A percentile compares a stretch with the other conserved stretches of the same genome.
Conservation (phyloP, 2,888 invertebrate genomes). For the Mythimna vitellina region DNA sequence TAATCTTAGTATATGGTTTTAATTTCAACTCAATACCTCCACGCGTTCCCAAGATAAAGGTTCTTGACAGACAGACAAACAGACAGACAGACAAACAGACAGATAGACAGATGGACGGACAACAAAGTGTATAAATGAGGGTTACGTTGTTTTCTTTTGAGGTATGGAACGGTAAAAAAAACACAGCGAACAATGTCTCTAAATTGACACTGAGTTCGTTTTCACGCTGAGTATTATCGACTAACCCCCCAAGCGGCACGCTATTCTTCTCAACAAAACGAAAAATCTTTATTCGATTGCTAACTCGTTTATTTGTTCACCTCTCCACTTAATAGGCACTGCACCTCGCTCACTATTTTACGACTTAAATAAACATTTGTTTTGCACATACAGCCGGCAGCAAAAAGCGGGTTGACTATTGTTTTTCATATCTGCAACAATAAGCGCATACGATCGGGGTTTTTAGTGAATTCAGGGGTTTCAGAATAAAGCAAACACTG, state of each 20-base stretch:
- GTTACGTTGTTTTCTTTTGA: no score
- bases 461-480: constrained; percentile 14
- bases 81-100: no score
- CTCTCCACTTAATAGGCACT: constrained; percentile 65
- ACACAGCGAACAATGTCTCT: background rate
- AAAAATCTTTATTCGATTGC: constrained; percentile 52
- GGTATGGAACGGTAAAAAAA: no score
- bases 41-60: no score
- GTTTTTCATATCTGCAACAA: constrained; percentile 36
- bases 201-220: constrained; percentile 14
- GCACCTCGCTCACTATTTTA: constrained; percentile 63
- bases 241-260: background rate
- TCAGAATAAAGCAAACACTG: background rate
- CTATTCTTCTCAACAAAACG: constrained; percentile 43
- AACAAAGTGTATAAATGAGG: no score
- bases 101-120: no score
- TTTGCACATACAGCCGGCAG: constrained; percentile 54
- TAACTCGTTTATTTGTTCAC: constrained; percentile 64
- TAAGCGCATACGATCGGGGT: constrained; percentile 1
- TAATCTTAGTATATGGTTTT: no score
- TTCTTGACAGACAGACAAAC: no score
- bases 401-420: constrained; percentile 47
- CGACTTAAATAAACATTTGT: constrained; percentile 67
- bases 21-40: no score
- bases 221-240: constrained; percentile 5